These are phyloP conservation scores for Chloropsis hardwickii DNA, from an alignment of 2,113 vertebrate genomes.

Conservation along the genomic window DNA sequence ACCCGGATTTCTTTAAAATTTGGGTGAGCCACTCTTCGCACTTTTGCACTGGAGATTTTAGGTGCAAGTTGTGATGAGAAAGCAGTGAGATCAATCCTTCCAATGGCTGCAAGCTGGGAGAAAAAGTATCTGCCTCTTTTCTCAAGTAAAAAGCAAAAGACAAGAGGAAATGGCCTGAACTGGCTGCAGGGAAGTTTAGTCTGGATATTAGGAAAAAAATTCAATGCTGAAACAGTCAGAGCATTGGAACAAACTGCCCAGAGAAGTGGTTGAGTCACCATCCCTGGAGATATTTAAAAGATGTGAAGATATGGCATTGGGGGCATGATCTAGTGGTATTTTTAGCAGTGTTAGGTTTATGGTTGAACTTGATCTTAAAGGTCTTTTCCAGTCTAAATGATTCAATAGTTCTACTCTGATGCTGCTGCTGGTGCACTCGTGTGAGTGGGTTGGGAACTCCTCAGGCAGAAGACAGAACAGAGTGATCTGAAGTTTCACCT, in stretches of 20 bases:
- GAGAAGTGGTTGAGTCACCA: not conserved
- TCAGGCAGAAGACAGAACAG: not conserved
- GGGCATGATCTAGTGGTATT: not conserved
- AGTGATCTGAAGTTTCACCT: not conserved
- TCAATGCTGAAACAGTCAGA: not conserved
- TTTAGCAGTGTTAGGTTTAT: not conserved
- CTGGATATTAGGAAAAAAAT: not conserved
- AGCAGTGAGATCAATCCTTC: not conserved
- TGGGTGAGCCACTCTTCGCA: not conserved
- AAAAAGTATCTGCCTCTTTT: not conserved
- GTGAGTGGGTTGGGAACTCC: not conserved
- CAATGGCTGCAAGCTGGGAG: not conserved
- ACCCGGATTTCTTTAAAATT: not conserved
- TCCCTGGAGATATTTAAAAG: not conserved
- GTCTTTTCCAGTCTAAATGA: not conserved
- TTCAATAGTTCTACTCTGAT: not conserved
- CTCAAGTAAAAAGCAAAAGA: not conserved
- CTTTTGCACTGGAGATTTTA: not conserved
- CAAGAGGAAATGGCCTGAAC: not conserved
- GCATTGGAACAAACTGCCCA: not conserved
- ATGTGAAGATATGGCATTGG: accelerated
- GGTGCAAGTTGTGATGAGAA: not conserved
- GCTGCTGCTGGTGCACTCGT: not conserved
- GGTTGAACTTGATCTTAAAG: not conserved
- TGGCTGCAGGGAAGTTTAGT: not conserved